Conservation (phyloP, 2,113 vertebrate species). For the Cebus imitator region DNA sequence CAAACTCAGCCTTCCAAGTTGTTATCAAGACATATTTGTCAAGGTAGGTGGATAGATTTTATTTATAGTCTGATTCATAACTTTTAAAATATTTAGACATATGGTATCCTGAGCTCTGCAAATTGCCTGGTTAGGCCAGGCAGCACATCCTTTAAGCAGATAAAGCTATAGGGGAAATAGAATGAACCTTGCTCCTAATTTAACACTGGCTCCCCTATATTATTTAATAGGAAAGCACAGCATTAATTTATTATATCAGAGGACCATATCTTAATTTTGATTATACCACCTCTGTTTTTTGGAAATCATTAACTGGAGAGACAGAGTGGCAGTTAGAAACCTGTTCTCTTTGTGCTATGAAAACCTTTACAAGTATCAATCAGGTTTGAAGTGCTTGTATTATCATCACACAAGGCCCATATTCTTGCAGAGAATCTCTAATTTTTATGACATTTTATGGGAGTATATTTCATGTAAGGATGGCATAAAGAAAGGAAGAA, state of each 20-base stretch:
- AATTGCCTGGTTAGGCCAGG: not conserved
- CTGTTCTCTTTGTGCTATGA: not conserved
- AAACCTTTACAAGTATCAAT: not conserved
- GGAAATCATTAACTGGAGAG: not conserved
- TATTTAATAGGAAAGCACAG: not conserved
- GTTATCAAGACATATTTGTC: slow-evolving; percentile 29
- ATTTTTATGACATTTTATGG: not conserved
- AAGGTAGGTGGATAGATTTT: not conserved
- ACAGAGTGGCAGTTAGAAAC: not conserved
- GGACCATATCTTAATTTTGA: not conserved
- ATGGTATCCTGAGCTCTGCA: not conserved
- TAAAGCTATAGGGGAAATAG: not conserved
- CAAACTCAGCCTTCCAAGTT: not conserved
- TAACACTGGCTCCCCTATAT: not conserved
- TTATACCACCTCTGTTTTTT: not conserved
- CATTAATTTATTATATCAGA: not conserved
- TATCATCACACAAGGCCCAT: not conserved
- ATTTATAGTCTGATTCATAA: not conserved
- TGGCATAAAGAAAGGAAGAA: not conserved
- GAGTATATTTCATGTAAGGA: not conserved
- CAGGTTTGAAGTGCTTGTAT: not conserved
- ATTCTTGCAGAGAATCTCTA: not conserved
- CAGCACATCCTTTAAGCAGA: not conserved
- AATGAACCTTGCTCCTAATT: not conserved
- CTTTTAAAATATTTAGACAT: slow-evolving; percentile 42